Evolutionary conservation across 2,888 invertebrate species (phyloP).

Genomic region (Salticus scenicus): DNA sequence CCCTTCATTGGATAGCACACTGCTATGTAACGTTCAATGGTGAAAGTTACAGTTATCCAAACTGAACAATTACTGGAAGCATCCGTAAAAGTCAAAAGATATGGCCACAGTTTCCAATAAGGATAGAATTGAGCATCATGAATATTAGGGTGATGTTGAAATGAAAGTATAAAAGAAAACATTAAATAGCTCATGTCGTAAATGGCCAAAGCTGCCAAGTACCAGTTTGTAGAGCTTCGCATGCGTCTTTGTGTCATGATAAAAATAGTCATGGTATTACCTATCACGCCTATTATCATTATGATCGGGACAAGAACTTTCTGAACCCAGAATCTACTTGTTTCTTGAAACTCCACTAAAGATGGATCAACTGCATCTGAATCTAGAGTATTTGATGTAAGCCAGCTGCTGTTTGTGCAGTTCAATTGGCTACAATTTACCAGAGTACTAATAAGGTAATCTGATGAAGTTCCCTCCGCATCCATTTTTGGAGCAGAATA

Average conservation of each 20-base stretch:
- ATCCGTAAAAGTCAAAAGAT: conserved; percentile 82
- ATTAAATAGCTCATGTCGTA: conserved; percentile 83
- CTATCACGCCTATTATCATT: conserved; percentile 82
- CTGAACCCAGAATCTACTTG: conserved; percentile 77
- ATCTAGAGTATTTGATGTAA: neutral
- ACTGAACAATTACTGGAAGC: conserved; percentile 82
- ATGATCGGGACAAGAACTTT: conserved; percentile 81
- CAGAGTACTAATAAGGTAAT: neutral
- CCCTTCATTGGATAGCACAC: conserved; percentile 85
- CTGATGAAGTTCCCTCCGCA: neutral
- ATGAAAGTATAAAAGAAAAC: conserved; percentile 81
- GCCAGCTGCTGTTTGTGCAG: neutral
- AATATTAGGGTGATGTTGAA: conserved; percentile 80
- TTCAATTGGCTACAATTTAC: neutral
- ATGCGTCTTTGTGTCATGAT: conserved; percentile 81
- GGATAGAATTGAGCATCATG: conserved; percentile 77
- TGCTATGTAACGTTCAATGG: conserved; percentile 85
- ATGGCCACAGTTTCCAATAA: conserved; percentile 80
- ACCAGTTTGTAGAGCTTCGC: conserved; percentile 85
- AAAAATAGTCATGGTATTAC: conserved; percentile 80
- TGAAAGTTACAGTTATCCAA: conserved; percentile 85
- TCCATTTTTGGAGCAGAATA: neutral
- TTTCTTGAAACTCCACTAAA: conserved; percentile 45
- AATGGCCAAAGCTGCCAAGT: conserved; percentile 83
- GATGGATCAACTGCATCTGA: conserved; percentile 1